These are phyloP conservation scores for Pao palembangensis DNA, from an alignment of 2,113 vertebrate genomes.

Conservation along the genomic window DNA sequence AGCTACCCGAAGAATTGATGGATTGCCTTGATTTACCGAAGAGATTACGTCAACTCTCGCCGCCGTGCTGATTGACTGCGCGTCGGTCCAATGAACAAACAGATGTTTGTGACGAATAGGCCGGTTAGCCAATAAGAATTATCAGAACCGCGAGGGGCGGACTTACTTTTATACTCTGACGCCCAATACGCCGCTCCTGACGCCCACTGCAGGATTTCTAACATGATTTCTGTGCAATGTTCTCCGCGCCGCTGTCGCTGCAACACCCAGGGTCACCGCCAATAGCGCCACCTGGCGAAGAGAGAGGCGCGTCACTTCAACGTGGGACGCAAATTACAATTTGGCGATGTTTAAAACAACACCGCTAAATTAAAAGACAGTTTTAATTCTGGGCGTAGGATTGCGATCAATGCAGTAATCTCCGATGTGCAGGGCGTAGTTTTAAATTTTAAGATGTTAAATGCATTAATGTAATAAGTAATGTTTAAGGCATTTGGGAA, in stretches of 20 bases:
- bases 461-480: no score
- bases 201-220: slow-evolving; percentile 80
- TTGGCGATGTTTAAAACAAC: no score
- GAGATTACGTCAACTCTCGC: slow-evolving; percentile 79
- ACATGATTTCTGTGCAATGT: slow-evolving; percentile 72
- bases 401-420: no score
- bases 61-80: slow-evolving; percentile 44
- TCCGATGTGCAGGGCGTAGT: no score
- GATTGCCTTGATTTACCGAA: slow-evolving; percentile 72
- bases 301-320: no score
- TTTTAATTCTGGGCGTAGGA: no score
- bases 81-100: slow-evolving; percentile 42
- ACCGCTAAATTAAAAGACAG: no score
- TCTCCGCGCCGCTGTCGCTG: slow-evolving; percentile 55
- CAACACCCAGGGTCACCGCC: slow-evolving; percentile 34
- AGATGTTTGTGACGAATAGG: slow-evolving; percentile 16
- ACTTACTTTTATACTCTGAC: slow-evolving; percentile 52
- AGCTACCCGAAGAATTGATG: slow-evolving; percentile 60
- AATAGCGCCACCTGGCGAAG: slow-evolving; percentile 55
- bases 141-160: slow-evolving; percentile 11
- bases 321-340: no score
- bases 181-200: no score
- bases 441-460: no score
- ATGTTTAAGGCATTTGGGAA: no score
- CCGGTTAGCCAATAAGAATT: slow-evolving; percentile 46